Conservation (phyloP, 92 coral and sea anemone genomes). For the Umimayanthus chanpuru region DNA sequence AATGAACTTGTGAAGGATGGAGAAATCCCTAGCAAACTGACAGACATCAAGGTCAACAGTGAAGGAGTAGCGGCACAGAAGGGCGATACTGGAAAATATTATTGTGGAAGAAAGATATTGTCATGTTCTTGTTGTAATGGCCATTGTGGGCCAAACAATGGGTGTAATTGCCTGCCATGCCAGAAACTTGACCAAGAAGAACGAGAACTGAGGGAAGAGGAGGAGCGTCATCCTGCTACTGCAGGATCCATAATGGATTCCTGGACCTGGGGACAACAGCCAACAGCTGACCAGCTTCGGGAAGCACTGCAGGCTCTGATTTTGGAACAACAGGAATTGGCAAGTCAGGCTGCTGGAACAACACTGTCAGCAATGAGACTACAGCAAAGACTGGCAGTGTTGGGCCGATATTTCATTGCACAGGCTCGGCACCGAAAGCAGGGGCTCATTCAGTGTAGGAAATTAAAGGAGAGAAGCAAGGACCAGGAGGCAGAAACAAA, state of each 20-base stretch:
- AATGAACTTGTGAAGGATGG: slow-evolving; percentile 99
- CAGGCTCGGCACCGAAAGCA: slow-evolving; percentile 59
- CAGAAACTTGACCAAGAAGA: slow-evolving; percentile 93
- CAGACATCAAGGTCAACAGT: slow-evolving; percentile 66
- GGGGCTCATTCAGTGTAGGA: slow-evolving; percentile 22
- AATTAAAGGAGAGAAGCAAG: slow-evolving; percentile 39
- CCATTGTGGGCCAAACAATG: slow-evolving; percentile 71
- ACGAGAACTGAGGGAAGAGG: slow-evolving; percentile 84
- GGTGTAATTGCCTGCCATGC: slow-evolving; percentile 81
- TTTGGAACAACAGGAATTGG: slow-evolving; percentile 87
- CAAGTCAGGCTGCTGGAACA: slow-evolving; percentile 93
- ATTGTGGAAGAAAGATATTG: slow-evolving; percentile 75
- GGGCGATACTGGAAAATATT: slow-evolving; percentile 77
- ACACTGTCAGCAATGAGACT: slow-evolving; percentile 93
- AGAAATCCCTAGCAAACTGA: slow-evolving; percentile 75
- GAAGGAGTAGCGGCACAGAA: slow-evolving; percentile 81
- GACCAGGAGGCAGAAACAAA: slow-evolving; percentile 42
- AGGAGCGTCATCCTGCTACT: slow-evolving; percentile 66
- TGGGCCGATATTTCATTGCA: slow-evolving; percentile 90
- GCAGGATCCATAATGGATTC: slow-evolving; percentile 90
- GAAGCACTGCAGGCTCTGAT: slow-evolving; percentile 93
- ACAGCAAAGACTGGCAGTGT: slow-evolving; percentile 88
- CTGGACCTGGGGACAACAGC: slow-evolving; percentile 99
- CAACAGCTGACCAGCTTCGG: slow-evolving; percentile 70
- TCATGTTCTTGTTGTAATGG: slow-evolving; percentile 85